Conservation (phyloP, 2,888 invertebrate genomes). For the Lymantria monacha region DNA sequence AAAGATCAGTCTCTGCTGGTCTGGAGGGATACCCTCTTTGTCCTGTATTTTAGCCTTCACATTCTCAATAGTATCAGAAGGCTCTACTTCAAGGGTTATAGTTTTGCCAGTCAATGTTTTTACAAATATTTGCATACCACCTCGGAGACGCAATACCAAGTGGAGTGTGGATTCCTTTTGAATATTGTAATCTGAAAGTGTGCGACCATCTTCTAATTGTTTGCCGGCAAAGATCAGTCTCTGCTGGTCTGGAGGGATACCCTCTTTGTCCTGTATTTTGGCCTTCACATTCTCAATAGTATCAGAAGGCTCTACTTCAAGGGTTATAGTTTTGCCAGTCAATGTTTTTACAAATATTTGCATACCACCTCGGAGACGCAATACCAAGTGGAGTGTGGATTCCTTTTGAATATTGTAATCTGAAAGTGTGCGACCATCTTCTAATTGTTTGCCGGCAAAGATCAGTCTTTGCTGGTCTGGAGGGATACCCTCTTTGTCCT, state of each 20-base stretch:
- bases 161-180: conserved; percentile 18
- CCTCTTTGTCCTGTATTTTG: too few species aligned
- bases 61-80: conserved; percentile 67
- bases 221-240: too few species aligned
- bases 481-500: conserved; percentile 64
- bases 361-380: conserved; percentile 54
- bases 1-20: conserved; percentile 62
- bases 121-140: conserved; percentile 64
- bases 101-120: conserved; percentile 61
- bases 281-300: too few species aligned
- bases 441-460: conserved; percentile 59
- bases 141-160: conserved; percentile 54
- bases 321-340: too few species aligned
- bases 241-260: too few species aligned
- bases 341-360: too few species aligned
- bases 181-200: too few species aligned
- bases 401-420: conserved; percentile 65
- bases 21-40: conserved; percentile 63
- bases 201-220: too few species aligned
- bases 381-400: conserved; percentile 53
- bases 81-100: conserved; percentile 56
- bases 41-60: conserved; percentile 69
- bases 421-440: conserved; percentile 58
- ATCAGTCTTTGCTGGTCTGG: conserved; percentile 62
- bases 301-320: too few species aligned